Evolutionary conservation across 1,140 invertebrate species (phyloP), one percentile per base, ranked within the genome.

Genomic region (Onthophagus taurus): DNA sequence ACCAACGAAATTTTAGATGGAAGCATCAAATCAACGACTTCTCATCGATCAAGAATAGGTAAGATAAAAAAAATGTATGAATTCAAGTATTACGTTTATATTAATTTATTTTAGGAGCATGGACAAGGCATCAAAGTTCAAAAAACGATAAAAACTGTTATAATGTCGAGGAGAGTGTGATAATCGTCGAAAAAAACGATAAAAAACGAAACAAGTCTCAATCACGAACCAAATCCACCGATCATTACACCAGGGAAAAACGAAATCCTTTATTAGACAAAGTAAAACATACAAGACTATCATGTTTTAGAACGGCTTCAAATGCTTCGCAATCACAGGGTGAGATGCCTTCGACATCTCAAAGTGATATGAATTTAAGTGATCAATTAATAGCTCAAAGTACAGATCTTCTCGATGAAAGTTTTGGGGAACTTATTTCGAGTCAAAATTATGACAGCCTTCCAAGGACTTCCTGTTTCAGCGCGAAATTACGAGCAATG

Each of bases 221-320:
- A 66, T 67, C 48, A 62, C 63, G 51, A 23, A 48, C 47, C 43
- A 31, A 14, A 21, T 29, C 35, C 17, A 43, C 44, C 14, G 37
- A 42, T 24, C 54, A 44, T 29, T 59, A 67, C 2, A 66, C 58
- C 35, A 67, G 72, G 53, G 78, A 83, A 60, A 81, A 77, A 56
- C 65, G 76, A 31, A 80, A 81, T 56, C 79, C 79, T 2, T 66
- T 83, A 26, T 66, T 82, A 16, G 79, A 83, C 46, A 74, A 75
- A 53, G 79, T 83, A 2, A 81, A 80, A 58, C 81, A 79, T 52
- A 81, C 79, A 6, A 74, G 76, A 55, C 59, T 83, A 24, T 80
- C 76, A 3, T 81, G 79, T 57, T 79, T 82, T 59, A 72, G 72
- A 50, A 75, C 74, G 16, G 46, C 44, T 31, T 57, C 55, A 13